Base-by-base conservation (phyloP, 2,797 vertebrate genomes). In the Crenuchus spilurus region DNA sequence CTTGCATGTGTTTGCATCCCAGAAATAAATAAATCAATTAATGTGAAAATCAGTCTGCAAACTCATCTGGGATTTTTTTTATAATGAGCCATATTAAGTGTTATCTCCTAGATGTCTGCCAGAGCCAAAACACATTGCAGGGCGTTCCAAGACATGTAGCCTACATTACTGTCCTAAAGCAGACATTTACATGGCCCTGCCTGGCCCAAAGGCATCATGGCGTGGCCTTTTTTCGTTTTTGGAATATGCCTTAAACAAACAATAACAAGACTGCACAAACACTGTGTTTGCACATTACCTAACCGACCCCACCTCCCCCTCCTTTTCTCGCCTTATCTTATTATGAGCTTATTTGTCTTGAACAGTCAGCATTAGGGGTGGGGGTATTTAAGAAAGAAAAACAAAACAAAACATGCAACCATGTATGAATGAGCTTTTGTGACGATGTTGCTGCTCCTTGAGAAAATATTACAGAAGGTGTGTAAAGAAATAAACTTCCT, bases 241-340 rank as follows among this genome's bases (percentile, higher is more conserved):
- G 83, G 41, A 90, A 86, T 85, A 87, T 88, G 86, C 79, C 78
- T 87, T 90, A 86, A 88, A 88, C 92, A 93, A 93, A 94, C 92
- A 94, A 92, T 92, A 92, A 92, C 90, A 92, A 74, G 84, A 88
- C 89, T 92, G 88, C 90, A 92, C 90, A 91, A 91, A 90, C 87
- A 79, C 18, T 89, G 87, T 92, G 91, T 92, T 92, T 92, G 90
- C 88, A 85, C 84, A 89, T 91, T 92, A 92, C 90, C 89, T 90
- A 91, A 91, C 86, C 85, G 77, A 80, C 85, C 84, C 63, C 64
- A 44, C 44, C 51, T 42, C 74, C 60, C 68, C 65, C 70, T 78
- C 79, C 60, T 70, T 86, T 86, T 88, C 85, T 87, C 77, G 54
- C 80, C 90, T 92, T 92, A 94, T 93, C 91, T 92, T 91, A 88